phyloP scores from a whole-genome alignment of 2,113 vertebrate species.

The Tamias sibiricus region DNA sequence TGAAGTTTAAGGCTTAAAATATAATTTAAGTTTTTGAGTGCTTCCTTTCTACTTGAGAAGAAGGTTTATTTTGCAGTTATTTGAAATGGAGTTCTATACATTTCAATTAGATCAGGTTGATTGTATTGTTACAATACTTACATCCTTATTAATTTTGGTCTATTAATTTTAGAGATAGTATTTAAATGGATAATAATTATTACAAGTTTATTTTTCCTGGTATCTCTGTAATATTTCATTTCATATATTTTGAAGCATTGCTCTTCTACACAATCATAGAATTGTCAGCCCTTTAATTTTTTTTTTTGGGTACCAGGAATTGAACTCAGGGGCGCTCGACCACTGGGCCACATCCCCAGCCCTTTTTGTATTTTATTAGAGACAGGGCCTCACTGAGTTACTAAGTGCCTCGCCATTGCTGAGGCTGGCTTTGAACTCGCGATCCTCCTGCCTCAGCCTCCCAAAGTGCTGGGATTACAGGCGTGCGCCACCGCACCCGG shows the following conservation, averaged over 20 bases:
- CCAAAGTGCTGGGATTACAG: too few relatives aligned
- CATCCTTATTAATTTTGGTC: background rate
- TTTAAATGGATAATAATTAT: background rate
- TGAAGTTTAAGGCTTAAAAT: background rate
- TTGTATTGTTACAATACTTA: background rate
- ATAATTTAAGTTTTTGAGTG: background rate
- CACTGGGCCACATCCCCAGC: too few relatives aligned
- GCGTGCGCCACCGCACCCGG: too few relatives aligned
- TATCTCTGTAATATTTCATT: background rate
- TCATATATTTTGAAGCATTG: background rate
- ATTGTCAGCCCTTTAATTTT: background rate
- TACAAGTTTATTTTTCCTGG: background rate
- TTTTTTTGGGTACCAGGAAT: too few relatives aligned
- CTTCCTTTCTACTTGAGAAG: background rate
- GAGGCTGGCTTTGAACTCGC: too few relatives aligned
- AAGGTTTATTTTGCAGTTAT: background rate
- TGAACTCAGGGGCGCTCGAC: too few relatives aligned
- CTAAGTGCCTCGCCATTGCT: too few relatives aligned
- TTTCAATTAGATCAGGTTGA: background rate
- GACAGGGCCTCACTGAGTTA: too few relatives aligned
- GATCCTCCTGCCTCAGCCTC: too few relatives aligned
- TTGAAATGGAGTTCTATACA: background rate
- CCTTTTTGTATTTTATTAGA: too few relatives aligned
- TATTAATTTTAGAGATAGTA: background rate
- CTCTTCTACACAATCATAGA: background rate